Evolutionary conservation across 2,797 vertebrate species (phyloP).

Genomic region (Bryconaethiops microstoma): DNA sequence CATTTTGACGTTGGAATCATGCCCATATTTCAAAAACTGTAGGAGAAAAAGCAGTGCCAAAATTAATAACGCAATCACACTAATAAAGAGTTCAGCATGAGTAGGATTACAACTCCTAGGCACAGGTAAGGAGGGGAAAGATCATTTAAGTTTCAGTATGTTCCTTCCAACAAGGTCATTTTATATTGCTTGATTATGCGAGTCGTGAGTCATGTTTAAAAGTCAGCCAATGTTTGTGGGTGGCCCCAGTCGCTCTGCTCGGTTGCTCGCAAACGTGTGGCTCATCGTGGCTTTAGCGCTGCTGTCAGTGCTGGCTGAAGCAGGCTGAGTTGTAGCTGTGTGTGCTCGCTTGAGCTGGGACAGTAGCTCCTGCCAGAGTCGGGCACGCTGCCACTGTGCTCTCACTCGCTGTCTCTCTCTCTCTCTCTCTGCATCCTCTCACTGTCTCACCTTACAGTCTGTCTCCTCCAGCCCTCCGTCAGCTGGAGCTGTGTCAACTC

Average conservation of each 20-base stretch:
- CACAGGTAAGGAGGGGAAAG: not conserved
- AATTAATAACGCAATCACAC: too few relatives aligned
- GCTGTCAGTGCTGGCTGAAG: slow-evolving; percentile 31
- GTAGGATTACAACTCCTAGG: not conserved
- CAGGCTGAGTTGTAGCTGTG: slow-evolving; percentile 34
- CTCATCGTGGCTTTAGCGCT: slow-evolving; percentile 31
- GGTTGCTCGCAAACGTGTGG: not conserved
- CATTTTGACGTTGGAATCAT: too few relatives aligned
- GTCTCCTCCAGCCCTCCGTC: slow-evolving; percentile 42
- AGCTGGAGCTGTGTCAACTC: slow-evolving; percentile 46
- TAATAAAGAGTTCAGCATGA: not conserved
- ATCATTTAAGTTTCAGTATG: not conserved
- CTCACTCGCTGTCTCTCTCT: slow-evolving; percentile 5
- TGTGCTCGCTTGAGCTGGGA: slow-evolving; percentile 38
- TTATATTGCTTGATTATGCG: not conserved
- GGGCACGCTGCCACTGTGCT: slow-evolving; percentile 40
- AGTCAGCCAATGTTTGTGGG: not conserved
- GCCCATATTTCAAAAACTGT: too few relatives aligned
- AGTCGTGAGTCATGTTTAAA: not conserved
- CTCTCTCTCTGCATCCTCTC: slow-evolving; percentile 41
- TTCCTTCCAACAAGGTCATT: not conserved
- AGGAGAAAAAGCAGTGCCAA: too few relatives aligned
- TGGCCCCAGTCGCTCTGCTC: not conserved
- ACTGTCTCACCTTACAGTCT: slow-evolving; percentile 54
- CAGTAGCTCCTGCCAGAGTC: slow-evolving; percentile 33